Conservation (phyloP, 37 sponge, comb jelly and placozoan genomes). For the Beroe forskalii region DNA sequence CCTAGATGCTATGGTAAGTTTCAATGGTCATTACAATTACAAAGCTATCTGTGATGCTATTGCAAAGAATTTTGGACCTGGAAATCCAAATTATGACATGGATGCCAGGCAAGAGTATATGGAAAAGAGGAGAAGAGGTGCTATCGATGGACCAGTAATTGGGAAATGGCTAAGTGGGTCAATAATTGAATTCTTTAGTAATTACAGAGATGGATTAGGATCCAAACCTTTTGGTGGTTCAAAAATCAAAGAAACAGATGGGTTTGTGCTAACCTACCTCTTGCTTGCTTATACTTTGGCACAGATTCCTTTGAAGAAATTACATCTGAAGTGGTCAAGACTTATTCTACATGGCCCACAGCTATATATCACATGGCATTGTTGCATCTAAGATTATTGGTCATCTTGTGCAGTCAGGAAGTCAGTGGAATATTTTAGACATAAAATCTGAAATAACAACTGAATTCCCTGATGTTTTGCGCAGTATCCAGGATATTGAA, state of each 20-base stretch:
- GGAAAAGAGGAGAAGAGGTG: background rate
- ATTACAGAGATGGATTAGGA: conserved; percentile 1
- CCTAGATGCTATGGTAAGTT: background rate
- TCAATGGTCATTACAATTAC: background rate
- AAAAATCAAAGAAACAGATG: conserved; percentile 52
- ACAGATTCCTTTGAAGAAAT: background rate
- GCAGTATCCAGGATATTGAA: conserved; percentile 18
- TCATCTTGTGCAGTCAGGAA: conserved; percentile 8
- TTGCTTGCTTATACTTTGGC: background rate
- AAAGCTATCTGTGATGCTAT: conserved; percentile 34
- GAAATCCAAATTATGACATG: conserved; percentile 15
- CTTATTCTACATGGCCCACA: conserved; percentile 32
- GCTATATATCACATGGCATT: conserved; percentile 12
- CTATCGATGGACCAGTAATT: conserved; percentile 33
- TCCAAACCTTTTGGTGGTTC: conserved; percentile 40
- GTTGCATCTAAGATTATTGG: conserved; percentile 29
- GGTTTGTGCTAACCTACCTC: conserved; percentile 20
- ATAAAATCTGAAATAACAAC: background rate
- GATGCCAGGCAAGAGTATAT: conserved; percentile 5
- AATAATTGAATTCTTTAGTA: background rate
- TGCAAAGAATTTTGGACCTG: conserved; percentile 8
- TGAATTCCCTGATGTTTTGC: background rate
- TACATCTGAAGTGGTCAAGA: conserved; percentile 1
- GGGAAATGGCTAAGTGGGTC: conserved; percentile 26
- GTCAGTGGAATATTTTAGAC: conserved; percentile 4